Evolutionary conservation across 2,797 vertebrate species (phyloP), one percentile per base, ranked within the genome.

Genomic region (Takifugu ocellatus): DNA sequence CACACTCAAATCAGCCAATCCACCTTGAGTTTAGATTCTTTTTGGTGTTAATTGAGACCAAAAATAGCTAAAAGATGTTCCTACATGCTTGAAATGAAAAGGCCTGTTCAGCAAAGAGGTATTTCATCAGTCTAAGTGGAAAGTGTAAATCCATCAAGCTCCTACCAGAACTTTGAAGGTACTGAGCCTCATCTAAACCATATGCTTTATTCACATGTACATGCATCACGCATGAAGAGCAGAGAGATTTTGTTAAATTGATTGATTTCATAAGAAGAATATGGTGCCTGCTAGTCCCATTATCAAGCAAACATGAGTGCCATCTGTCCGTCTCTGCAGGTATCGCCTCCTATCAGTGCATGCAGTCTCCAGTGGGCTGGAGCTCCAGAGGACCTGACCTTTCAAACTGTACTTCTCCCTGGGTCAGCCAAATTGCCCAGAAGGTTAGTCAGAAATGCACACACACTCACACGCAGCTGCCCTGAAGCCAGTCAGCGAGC

Each of bases 401-500:
- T 74, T 96, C 94, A 79, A 97, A 96, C 86, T 96, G 95, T 79
- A 96, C 95, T 54, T 96, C 94, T 59, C 94, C 94, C 31, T 96
- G 95, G 95, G 95, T 96, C 88, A 96, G 92, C 87, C 94, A 96
- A 84, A 93, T 97, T 50, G 93, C 94, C 56, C 95, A 96, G 78
- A 95, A 96, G 94, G 95, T 97, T 86, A 71, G 87, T 79, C 54
- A 29, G 31, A 44, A 48, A 47, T 12, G 44, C 51, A 56, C 29
- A 1, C 49, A 62, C 25, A 53, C 53, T 68, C 62, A 56, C 64
- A 69, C 15, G 25, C 62, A 77, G 77, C 79, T 57, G 49, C 64
- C 77, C 67, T 49, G 24, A 59, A 77, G 71, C 70, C 54, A 57
- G 33, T 48, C 51, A 69, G 54, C 64, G 71, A 75, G 59, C 71